A percentile compares a stretch with the other conserved stretches of the same genome.
Conservation (phyloP, 1,140 invertebrate species). For the Pseudoatta argentina region DNA sequence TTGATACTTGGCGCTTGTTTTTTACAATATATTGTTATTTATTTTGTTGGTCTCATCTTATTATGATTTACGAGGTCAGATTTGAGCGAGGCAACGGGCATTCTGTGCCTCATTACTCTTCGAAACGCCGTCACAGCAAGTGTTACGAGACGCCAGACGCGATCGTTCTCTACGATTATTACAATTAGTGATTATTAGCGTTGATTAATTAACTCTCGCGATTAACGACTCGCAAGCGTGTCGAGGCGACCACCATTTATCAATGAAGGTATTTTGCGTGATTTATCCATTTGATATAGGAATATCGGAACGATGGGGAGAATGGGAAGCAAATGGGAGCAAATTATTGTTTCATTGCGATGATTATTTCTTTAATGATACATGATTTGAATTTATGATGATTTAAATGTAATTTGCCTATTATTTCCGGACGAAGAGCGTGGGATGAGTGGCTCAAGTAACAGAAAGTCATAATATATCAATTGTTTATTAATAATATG, state of each 20-base stretch:
- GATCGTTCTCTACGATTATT: slow-evolving; percentile 28
- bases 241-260: background rate
- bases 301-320: too few species aligned
- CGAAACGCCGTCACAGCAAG: background rate
- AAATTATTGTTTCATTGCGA: slow-evolving; percentile 11
- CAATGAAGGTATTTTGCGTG: background rate
- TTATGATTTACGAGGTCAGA: background rate
- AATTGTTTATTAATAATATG: slow-evolving; percentile 8
- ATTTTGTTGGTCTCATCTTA: background rate
- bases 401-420: slow-evolving; percentile 2
- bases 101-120: slow-evolving; percentile 24
- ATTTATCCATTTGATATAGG: slow-evolving; percentile 11
- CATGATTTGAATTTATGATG: background rate
- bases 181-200: slow-evolving; percentile 29
- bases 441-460: background rate
- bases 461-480: background rate
- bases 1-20: background rate
- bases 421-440: background rate
- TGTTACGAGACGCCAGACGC: background rate
- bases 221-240: slow-evolving; percentile 7
- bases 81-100: background rate
- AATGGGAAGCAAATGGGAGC: background rate
- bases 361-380: slow-evolving; percentile 26
- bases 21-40: background rate
- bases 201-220: slow-evolving; percentile 30